Conservation (phyloP, 2,113 vertebrate species). For the Otocyon megalotis region DNA sequence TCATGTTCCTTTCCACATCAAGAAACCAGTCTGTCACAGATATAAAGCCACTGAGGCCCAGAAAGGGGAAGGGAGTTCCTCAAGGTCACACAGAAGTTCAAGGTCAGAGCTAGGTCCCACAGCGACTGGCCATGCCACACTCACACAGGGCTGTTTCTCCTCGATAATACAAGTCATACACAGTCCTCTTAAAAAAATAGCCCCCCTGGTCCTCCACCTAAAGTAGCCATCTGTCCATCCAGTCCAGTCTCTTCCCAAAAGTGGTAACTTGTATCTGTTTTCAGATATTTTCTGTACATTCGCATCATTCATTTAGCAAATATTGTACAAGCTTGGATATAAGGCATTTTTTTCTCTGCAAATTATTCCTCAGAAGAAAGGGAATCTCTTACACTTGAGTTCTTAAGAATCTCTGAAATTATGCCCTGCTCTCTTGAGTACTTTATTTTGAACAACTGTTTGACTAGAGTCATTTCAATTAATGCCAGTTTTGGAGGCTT, state of each 20-base stretch:
- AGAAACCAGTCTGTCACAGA: neutral
- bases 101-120: neutral
- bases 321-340: neutral
- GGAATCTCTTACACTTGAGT: neutral
- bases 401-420: neutral
- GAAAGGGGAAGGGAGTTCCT: neutral
- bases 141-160: neutral
- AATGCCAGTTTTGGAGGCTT: neutral
- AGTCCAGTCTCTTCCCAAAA: neutral
- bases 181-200: neutral
- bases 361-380: slow-evolving; percentile 14
- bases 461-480: neutral
- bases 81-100: neutral
- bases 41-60: neutral
- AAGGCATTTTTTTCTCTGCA: neutral
- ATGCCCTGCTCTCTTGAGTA: neutral
- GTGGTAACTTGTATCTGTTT: neutral
- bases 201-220: neutral
- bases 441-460: neutral
- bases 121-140: neutral
- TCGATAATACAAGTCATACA: neutral
- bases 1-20: neutral
- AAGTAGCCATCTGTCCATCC: neutral
- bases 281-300: neutral
- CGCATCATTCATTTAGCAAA: neutral